Percentiles rank a stretch among this genome's conserved stretches.
phyloP scores from a whole-genome alignment of 2,797 vertebrate genomes.

The Hypotaenidia okinawae region DNA sequence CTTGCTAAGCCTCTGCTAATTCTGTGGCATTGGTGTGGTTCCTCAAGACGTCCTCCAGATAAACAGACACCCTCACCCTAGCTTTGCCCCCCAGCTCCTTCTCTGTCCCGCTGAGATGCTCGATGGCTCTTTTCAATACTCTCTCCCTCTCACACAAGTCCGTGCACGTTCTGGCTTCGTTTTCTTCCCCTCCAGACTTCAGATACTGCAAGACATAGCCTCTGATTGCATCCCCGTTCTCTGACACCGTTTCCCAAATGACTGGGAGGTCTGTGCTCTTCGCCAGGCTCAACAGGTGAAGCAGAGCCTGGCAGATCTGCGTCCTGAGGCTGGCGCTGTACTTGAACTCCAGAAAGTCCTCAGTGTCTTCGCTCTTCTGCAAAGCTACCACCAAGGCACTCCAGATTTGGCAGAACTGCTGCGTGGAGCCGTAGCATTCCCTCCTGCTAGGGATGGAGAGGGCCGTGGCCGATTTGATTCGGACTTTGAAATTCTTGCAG shows the following conservation, averaged over 20 bases:
- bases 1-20: slow-evolving; percentile 20
- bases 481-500: slow-evolving; percentile 97
- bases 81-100: slow-evolving; percentile 31
- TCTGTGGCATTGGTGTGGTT: slow-evolving; percentile 61
- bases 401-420: slow-evolving; percentile 88
- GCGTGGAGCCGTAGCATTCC: slow-evolving; percentile 81
- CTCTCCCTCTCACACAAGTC: slow-evolving; percentile 75
- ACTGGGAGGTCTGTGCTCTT: slow-evolving; percentile 79
- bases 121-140: slow-evolving; percentile 75
- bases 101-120: slow-evolving; percentile 76
- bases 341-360: slow-evolving; percentile 94
- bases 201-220: slow-evolving; percentile 85
- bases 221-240: slow-evolving; percentile 73
- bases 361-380: slow-evolving; percentile 89
- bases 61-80: slow-evolving; percentile 65
- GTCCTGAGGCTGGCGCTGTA: slow-evolving; percentile 91
- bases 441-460: slow-evolving; percentile 85
- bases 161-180: neutral
- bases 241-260: slow-evolving; percentile 71
- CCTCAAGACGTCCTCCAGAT: slow-evolving; percentile 81
- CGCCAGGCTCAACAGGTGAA: slow-evolving; percentile 87
- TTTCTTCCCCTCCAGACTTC: slow-evolving; percentile 71
- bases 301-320: slow-evolving; percentile 87
- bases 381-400: slow-evolving; percentile 85
- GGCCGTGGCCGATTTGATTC: slow-evolving; percentile 93